phyloP scores from a whole-genome alignment of 2,888 invertebrate genomes.

The Folsomia manolachei region DNA sequence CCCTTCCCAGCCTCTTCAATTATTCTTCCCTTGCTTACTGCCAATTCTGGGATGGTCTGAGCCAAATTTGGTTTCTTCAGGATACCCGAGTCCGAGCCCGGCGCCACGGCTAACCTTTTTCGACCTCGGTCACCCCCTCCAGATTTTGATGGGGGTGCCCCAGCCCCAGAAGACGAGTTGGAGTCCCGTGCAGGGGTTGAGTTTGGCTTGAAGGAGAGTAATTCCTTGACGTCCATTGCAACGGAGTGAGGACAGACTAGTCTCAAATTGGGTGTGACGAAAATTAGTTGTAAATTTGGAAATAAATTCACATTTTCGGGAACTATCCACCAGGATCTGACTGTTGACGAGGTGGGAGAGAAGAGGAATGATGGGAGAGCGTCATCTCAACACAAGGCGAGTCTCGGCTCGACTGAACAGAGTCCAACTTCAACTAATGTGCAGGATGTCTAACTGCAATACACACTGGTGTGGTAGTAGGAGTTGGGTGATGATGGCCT shows the following conservation, averaged over 20 bases:
- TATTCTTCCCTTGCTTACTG: constrained; percentile 17
- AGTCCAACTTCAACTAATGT: too few species aligned
- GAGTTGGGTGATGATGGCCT: neutral
- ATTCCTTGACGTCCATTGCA: constrained; percentile 44
- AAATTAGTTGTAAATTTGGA: neutral
- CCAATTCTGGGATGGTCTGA: neutral
- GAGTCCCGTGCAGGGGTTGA: constrained; percentile 31
- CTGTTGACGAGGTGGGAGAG: constrained; percentile 69
- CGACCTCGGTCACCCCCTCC: constrained; percentile 2
- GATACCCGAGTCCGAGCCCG: constrained; percentile 26
- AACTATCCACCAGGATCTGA: constrained; percentile 45
- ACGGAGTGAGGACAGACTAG: too few species aligned
- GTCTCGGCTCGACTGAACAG: too few species aligned
- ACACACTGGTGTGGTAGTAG: neutral
- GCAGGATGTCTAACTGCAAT: neutral
- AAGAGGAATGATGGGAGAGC: constrained; percentile 60
- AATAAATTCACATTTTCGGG: neutral
- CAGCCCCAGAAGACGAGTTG: too few species aligned
- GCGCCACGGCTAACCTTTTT: constrained; percentile 15
- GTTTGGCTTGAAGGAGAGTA: constrained; percentile 38
- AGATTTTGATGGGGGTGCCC: neutral
- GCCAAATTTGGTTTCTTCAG: constrained; percentile 31
- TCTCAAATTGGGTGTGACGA: too few species aligned
- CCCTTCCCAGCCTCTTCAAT: constrained; percentile 4
- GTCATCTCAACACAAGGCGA: too few species aligned